Base-by-base conservation (phyloP, 2,113 vertebrate genomes). In the Tylochromis polylepis region DNA sequence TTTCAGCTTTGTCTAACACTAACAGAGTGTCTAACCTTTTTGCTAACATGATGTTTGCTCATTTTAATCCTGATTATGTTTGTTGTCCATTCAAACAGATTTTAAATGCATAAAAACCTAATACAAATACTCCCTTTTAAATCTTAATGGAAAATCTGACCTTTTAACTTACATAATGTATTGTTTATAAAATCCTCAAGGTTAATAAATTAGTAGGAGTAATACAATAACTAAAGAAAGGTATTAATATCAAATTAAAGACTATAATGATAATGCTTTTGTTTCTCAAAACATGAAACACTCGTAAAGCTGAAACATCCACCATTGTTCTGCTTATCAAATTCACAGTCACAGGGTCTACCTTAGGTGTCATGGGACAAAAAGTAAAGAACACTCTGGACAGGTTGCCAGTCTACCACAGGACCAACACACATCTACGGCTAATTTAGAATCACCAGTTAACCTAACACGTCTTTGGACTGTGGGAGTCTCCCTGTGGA, bases 181-280 rank as follows among this genome's bases (percentile, higher is more conserved):
- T 15, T 9, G 34, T 67, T 67, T 67, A 67, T 67, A 67, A 41
- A 67, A 67, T 14, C n/a, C 65, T 1, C 65, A 43, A 70, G 2
- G 8, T 70, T 70, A 24, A 70, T 43, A 43, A 0, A 43, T 70
- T 0, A 70, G 0, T 43, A 70, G 12, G 12, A 24, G 43, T 29
- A 49, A 18, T 29, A 49, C 9, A 75, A 49, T 49, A 75, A 29
- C 67, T 43, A 70, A 70, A 72, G 38, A 46, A 46, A 46, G 22
- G 0, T 72, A 4, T 46, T 27, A 2, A 72, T 46, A 18, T 27
- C 43, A 43, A 11, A 43, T 43, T 11, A 43, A 43, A 43, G 41
- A 4, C 11, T 43, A 11, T 29, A 29, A 29, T 29, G 29, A 65
- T 65, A 65, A 65, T 38, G 60, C 20, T 72, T 72, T 70, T 0